Conservation (phyloP, 2,888 invertebrate species). For the Ochropacha duplaris region DNA sequence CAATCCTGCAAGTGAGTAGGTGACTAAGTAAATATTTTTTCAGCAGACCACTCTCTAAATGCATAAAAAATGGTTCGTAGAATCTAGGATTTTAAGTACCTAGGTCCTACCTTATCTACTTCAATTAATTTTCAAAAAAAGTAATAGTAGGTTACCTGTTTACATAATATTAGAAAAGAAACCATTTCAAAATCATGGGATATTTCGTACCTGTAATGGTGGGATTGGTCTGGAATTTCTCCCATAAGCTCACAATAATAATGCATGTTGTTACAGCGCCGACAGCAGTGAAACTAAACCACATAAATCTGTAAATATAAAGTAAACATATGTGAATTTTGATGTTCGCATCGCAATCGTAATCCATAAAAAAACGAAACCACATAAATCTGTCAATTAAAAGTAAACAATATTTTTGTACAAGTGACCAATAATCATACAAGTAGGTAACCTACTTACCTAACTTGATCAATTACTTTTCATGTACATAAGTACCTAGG, state of each 20-base stretch:
- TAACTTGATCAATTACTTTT: no score
- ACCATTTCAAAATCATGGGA: background rate
- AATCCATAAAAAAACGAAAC: background rate
- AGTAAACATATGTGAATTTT: no score
- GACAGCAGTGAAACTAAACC: conserved; percentile 88
- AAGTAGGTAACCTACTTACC: no score
- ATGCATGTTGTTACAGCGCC: conserved; percentile 88
- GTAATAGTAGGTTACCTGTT: no score
- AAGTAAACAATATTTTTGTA: no score
- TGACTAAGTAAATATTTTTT: background rate
- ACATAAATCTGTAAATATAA: conserved; percentile 85
- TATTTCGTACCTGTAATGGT: conserved; percentile 86
- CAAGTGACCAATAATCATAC: no score
- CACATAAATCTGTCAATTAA: background rate
- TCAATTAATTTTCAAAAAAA: no score
- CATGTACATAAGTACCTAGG: background rate
- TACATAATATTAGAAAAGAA: no score
- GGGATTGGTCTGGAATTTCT: conserved; percentile 92
- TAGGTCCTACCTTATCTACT: no score
- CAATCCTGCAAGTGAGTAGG: conserved; percentile 72
- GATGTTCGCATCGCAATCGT: background rate
- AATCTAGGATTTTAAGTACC: no score
- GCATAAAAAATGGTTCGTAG: no score
- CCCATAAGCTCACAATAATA: conserved; percentile 90
- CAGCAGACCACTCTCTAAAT: background rate